phyloP scores from a whole-genome alignment of 2,113 vertebrate species.

The Pachyramphus minor region DNA sequence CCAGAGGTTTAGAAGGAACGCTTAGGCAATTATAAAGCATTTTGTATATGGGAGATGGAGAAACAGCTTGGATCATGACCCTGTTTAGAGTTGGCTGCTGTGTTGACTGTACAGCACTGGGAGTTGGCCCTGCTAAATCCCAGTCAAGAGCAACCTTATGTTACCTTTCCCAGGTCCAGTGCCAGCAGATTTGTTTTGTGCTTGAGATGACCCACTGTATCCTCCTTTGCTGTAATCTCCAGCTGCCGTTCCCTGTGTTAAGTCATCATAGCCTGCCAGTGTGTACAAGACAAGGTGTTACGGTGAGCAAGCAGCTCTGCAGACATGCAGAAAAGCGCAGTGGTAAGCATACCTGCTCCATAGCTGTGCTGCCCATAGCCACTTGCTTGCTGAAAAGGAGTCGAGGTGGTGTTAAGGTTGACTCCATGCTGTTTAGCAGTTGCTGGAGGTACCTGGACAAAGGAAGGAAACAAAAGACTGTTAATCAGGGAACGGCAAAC shows the following conservation, averaged over 20 bases:
- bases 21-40: background rate
- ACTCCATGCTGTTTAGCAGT: constrained; percentile 89
- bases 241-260: constrained; percentile 87
- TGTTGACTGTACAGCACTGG: background rate
- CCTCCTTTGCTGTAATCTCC: constrained; percentile 94
- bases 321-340: fast-evolving
- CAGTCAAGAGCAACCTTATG: background rate
- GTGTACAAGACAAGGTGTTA: constrained; percentile 1
- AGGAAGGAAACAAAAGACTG: background rate
- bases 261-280: constrained; percentile 89
- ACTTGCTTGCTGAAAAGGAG: constrained; percentile 87
- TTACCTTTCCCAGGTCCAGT: constrained; percentile 94
- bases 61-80: background rate
- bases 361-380: constrained; percentile 90
- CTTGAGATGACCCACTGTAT: constrained; percentile 89
- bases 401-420: constrained; percentile 78
- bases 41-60: background rate
- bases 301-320: background rate
- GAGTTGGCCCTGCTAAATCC: background rate
- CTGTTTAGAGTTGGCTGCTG: background rate
- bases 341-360: constrained; percentile 75
- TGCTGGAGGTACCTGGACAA: constrained; percentile 69
- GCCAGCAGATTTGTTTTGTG: constrained; percentile 88
- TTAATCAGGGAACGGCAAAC: background rate
- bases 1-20: background rate